Evolutionary conservation across 1,140 invertebrate species (phyloP).

Genomic region (Asobara japonica): DNA sequence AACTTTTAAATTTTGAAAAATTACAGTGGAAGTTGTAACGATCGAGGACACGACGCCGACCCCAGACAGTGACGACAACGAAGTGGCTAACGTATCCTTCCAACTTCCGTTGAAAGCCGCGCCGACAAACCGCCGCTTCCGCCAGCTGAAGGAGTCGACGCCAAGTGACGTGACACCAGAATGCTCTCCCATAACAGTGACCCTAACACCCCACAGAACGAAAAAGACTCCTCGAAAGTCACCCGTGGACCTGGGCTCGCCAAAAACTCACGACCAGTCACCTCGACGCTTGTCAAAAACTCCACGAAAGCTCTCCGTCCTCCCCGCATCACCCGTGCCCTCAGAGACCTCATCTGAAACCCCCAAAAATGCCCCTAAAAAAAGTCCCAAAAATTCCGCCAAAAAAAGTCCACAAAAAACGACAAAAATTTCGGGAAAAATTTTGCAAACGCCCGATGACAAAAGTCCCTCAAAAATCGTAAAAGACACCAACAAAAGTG

Average conservation of each 20-base stretch:
- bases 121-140: neutral
- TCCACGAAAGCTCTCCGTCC: conserved; percentile 42
- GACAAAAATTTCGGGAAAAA: neutral
- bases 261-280: conserved; percentile 41
- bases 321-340: conserved; percentile 31
- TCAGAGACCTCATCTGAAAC: conserved; percentile 39
- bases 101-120: neutral
- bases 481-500: neutral
- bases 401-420: neutral
- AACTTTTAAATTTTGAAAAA: too few relatives aligned
- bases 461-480: too few relatives aligned
- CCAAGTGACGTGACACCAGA: conserved; percentile 42
- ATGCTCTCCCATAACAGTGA: conserved; percentile 42
- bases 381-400: neutral
- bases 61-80: conserved; percentile 23
- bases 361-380: neutral
- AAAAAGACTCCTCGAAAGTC: conserved; percentile 48
- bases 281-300: conserved; percentile 39
- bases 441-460: too few relatives aligned
- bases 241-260: conserved; percentile 45
- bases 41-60: neutral
- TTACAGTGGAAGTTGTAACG: too few relatives aligned
- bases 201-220: conserved; percentile 44
- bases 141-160: neutral
- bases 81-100: conserved; percentile 22